Evolutionary conservation across 2,888 invertebrate genomes (phyloP).

Genomic region (Linnaemya tessellans): DNA sequence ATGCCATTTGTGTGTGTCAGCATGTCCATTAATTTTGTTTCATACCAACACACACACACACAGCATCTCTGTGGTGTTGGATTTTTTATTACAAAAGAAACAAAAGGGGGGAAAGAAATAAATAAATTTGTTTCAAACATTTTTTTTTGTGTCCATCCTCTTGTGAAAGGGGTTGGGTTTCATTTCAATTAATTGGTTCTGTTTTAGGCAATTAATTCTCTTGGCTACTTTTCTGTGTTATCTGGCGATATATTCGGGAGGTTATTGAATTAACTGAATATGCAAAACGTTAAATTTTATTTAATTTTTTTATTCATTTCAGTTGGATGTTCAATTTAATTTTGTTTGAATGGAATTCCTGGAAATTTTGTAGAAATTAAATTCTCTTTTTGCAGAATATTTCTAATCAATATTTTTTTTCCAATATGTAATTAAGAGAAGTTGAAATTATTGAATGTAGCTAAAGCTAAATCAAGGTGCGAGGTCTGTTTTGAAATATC

Average conservation of each 20-base stretch:
- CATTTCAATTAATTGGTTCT: slow-evolving; percentile 72
- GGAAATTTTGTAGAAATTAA: slow-evolving; percentile 33
- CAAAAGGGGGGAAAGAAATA: no score
- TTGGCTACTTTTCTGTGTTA: slow-evolving; percentile 37
- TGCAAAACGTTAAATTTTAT: slow-evolving; percentile 16
- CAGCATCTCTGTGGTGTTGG: slow-evolving; percentile 3
- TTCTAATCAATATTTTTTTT: no score
- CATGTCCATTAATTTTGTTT: slow-evolving; percentile 50
- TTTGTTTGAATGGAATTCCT: slow-evolving; percentile 10
- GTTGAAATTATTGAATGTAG: no score
- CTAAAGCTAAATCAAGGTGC: no score
- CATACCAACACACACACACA: background rate
- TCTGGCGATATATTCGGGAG: background rate
- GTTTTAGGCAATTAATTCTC: slow-evolving; percentile 73
- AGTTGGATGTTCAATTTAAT: background rate
- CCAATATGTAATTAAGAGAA: no score
- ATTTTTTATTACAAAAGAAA: background rate
- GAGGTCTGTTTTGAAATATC: no score
- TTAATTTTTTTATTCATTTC: slow-evolving; percentile 1
- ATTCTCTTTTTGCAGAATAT: background rate
- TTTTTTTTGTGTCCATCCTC: slow-evolving; percentile 11
- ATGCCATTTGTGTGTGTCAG: slow-evolving; percentile 56
- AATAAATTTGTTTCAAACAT: background rate
- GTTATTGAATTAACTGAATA: slow-evolving; percentile 5
- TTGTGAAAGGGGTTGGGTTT: slow-evolving; percentile 51